phyloP scores from a whole-genome alignment of 2,113 vertebrate genomes.

The Genyomyrus donnyi region DNA sequence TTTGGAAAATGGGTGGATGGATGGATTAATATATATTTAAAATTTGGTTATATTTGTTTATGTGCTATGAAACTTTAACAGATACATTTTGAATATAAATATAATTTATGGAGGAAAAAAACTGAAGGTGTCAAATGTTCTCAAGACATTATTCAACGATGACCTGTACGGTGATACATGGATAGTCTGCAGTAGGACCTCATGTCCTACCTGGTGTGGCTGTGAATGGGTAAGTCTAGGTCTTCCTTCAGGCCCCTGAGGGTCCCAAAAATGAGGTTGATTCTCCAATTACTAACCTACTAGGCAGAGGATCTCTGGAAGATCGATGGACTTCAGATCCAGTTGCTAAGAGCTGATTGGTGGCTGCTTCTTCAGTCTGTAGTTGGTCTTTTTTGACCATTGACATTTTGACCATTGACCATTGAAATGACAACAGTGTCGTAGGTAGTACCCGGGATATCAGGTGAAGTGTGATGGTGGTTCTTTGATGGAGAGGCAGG shows the following conservation, averaged over 20 bases:
- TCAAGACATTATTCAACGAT: not conserved
- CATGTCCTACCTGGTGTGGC: not conserved
- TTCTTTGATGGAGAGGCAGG: not conserved
- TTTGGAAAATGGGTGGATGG: no score
- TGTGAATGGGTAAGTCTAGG: not conserved
- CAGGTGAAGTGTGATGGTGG: not conserved
- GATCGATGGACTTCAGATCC: not conserved
- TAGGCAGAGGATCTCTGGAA: not conserved
- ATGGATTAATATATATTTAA: no score
- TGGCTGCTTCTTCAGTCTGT: not conserved
- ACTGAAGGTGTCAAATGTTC: not conserved
- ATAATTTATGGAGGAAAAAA: not conserved
- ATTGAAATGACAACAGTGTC: not conserved
- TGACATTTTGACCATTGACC: not conserved
- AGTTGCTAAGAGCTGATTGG: not conserved
- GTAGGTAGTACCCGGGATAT: not conserved
- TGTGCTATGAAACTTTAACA: not conserved
- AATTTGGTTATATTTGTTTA: not conserved
- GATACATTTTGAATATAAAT: not conserved
- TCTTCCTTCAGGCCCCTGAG: not conserved
- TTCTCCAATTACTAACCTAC: not conserved
- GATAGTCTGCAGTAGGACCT: not conserved
- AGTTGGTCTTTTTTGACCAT: not conserved
- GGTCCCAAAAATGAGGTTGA: not conserved
- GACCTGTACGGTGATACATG: not conserved